Percentiles rank a stretch among this genome's conserved stretches.
Evolutionary conservation across 2,797 vertebrate species (phyloP).

Genomic region (Eulemur mongoz): DNA sequence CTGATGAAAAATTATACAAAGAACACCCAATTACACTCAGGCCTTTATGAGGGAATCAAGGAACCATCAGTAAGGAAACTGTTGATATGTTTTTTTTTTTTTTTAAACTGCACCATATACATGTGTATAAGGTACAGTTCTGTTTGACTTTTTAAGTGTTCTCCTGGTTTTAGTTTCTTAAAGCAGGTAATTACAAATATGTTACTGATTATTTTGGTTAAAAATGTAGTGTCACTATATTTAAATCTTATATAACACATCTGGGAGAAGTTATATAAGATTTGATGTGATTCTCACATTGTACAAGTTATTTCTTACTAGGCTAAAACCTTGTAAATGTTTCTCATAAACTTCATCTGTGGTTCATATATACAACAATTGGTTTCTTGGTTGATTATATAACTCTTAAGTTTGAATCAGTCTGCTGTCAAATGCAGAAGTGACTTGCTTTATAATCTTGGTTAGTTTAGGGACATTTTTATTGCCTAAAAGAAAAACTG

Average conservation of each 20-base stretch:
- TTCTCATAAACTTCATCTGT: slow-evolving; percentile 48
- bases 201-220: slow-evolving; percentile 36
- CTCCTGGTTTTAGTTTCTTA: slow-evolving; percentile 46
- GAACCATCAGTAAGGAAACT: background rate
- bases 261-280: slow-evolving; percentile 24
- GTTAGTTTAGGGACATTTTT: slow-evolving; percentile 5
- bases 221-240: slow-evolving; percentile 44
- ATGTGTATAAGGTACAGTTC: background rate
- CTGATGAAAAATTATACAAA: slow-evolving; percentile 12
- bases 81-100: background rate
- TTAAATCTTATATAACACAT: slow-evolving; percentile 30
- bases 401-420: slow-evolving; percentile 4
- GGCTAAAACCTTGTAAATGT: slow-evolving; percentile 31
- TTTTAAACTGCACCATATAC: background rate
- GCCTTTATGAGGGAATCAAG: slow-evolving; percentile 9
- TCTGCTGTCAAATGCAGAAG: slow-evolving; percentile 52
- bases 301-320: slow-evolving; percentile 46
- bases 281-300: slow-evolving; percentile 45
- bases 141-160: slow-evolving; percentile 21
- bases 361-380: background rate
- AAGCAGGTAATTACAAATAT: background rate
- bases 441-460: slow-evolving; percentile 33
- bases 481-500: background rate
- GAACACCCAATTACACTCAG: background rate
- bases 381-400: slow-evolving; percentile 37